A percentile compares a stretch with the other conserved stretches of the same genome.
Conservation (phyloP, 2,797 vertebrate genomes). For the Sarcoramphus papa region DNA sequence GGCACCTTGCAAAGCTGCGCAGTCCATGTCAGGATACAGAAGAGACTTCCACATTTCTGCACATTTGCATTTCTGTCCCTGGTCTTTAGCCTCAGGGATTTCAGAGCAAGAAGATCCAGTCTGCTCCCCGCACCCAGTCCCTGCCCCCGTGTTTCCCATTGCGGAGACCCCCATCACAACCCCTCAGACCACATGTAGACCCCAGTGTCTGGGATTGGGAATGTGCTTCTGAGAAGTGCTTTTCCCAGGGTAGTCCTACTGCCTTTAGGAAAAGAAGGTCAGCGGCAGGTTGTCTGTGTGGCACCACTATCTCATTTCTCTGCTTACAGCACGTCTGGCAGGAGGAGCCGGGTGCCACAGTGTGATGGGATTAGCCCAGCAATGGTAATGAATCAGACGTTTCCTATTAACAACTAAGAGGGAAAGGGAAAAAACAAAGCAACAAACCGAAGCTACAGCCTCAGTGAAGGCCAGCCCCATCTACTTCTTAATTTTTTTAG, state of each 20-base stretch:
- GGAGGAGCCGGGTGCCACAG: not conserved
- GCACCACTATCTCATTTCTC: not conserved
- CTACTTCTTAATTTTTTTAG: not conserved
- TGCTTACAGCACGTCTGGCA: not conserved
- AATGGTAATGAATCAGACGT: not conserved
- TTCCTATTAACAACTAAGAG: not conserved
- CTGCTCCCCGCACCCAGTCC: fast-evolving
- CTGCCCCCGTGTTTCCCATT: not conserved
- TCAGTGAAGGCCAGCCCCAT: not conserved
- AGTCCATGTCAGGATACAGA: not conserved
- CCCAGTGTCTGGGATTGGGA: fast-evolving
- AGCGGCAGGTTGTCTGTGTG: not conserved
- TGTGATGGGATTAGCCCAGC: not conserved
- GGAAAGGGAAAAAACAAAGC: not conserved
- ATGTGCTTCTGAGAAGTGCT: not conserved
- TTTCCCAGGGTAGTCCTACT: not conserved
- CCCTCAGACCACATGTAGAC: fast-evolving
- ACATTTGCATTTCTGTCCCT: not conserved
- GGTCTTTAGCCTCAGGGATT: not conserved
- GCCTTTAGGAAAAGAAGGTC: not conserved
- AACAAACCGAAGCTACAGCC: not conserved
- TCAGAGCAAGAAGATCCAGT: not conserved
- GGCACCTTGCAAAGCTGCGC: not conserved
- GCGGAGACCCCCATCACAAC: not conserved
- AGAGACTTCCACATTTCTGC: not conserved